phyloP scores from a whole-genome alignment of 2,888 invertebrate species.

The Latrodectus hesperus region DNA sequence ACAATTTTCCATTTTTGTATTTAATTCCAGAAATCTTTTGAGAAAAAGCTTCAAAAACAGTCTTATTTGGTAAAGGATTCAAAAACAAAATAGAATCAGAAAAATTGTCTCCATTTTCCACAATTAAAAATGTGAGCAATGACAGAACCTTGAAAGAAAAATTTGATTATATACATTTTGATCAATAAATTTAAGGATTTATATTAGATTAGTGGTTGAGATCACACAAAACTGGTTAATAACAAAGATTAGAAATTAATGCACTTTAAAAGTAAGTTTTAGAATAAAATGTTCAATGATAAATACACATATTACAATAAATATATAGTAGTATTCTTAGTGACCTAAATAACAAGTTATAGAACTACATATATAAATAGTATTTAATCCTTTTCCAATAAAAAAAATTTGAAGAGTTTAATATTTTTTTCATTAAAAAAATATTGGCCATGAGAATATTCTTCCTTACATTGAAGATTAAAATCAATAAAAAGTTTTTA shows the following conservation, averaged over 20 bases:
- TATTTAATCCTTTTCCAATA: no score
- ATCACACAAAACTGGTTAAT: background rate
- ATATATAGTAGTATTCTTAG: background rate
- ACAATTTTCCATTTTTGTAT: conserved; percentile 28
- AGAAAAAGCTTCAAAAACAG: conserved; percentile 6
- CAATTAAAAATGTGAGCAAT: conserved; percentile 45
- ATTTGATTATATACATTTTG: background rate
- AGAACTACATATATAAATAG: no score
- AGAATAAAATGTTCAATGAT: background rate
- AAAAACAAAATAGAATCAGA: conserved; percentile 45
- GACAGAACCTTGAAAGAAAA: conserved; percentile 41
- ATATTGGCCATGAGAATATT: no score
- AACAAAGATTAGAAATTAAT: background rate
- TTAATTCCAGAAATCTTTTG: conserved; percentile 22
- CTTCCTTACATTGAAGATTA: no score
- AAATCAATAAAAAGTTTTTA: no score
- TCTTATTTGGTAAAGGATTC: conserved; percentile 54
- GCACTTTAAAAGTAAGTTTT: background rate
- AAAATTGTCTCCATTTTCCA: conserved; percentile 35
- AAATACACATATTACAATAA: background rate
- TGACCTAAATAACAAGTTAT: background rate
- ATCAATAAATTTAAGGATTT: background rate
- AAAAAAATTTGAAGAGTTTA: no score
- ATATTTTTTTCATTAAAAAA: no score
- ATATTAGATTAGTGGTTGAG: background rate